Percentiles rank a stretch among this genome's conserved stretches.
Conservation (phyloP, 2,888 invertebrate genomes). For the Thymelicus lineola region DNA sequence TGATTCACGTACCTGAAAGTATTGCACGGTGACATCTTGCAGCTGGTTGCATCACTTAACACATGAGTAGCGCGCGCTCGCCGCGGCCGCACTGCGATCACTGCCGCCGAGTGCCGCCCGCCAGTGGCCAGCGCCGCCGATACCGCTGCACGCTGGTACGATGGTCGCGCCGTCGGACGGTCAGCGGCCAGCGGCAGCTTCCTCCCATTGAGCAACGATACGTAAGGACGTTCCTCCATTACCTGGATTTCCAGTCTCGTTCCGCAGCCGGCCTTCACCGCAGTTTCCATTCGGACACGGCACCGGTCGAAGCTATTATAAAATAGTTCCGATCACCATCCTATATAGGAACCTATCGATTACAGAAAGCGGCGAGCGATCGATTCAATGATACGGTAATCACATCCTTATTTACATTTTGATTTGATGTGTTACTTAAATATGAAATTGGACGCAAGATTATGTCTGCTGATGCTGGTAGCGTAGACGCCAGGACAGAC, state of each 20-base stretch:
- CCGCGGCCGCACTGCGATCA: conserved; percentile 47
- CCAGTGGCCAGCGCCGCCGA: conserved; percentile 44
- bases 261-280: conserved; percentile 29
- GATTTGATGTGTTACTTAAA: background rate
- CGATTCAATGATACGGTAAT: conserved; percentile 30
- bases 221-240: conserved; percentile 48
- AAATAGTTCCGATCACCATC: conserved; percentile 16
- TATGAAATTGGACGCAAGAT: background rate
- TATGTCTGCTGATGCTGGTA: no score
- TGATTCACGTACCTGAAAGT: conserved; percentile 54
- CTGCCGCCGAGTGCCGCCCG: conserved; percentile 43
- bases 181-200: conserved; percentile 45
- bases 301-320: conserved; percentile 28
- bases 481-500: background rate
- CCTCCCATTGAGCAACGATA: conserved; percentile 61
- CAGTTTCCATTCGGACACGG: conserved; percentile 45
- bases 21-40: conserved; percentile 54
- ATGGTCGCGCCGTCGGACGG: conserved; percentile 28
- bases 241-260: conserved; percentile 34
- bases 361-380: conserved; percentile 15
- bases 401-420: conserved; percentile 27
- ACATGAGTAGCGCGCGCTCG: conserved; percentile 50
- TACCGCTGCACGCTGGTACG: no score
- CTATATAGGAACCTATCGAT: conserved; percentile 33
- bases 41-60: conserved; percentile 45